phyloP scores from a whole-genome alignment of 2,888 invertebrate genomes.

The Xylocampa areola region DNA sequence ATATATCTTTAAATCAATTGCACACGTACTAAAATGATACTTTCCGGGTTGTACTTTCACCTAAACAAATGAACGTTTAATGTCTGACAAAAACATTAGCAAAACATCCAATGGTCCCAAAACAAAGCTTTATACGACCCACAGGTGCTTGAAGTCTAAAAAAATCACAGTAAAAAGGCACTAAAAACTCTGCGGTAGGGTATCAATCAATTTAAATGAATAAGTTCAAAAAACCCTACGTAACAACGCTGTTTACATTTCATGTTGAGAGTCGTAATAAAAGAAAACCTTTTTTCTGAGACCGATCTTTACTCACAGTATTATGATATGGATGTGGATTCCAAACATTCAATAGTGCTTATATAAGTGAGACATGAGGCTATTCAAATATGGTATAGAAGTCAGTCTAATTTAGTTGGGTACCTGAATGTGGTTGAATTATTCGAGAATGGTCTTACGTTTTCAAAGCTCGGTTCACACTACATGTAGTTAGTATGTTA shows the following conservation, averaged over 20 bases:
- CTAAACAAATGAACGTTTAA: constrained; percentile 18
- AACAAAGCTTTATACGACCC: constrained; percentile 35
- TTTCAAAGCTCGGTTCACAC: constrained; percentile 1
- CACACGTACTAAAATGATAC: not conserved
- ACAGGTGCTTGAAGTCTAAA: constrained; percentile 29
- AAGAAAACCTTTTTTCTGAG: constrained; percentile 27
- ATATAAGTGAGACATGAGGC: constrained; percentile 1
- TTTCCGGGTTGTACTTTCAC: constrained; percentile 5
- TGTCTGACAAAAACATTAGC: constrained; percentile 23
- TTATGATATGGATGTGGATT: constrained; percentile 13
- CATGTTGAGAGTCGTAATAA: constrained; percentile 23
- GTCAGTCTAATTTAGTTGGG: constrained; percentile 14
- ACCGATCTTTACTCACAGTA: constrained; percentile 16
- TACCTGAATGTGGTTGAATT: constrained; percentile 17
- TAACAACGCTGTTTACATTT: constrained; percentile 22
- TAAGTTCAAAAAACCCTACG: constrained; percentile 3
- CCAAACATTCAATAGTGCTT: constrained; percentile 33
- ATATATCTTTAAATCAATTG: too few species aligned
- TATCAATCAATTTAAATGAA: constrained; percentile 40
- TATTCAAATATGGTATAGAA: constrained; percentile 17
- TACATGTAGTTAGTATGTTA: too few species aligned
- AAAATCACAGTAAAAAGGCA: constrained; percentile 25
- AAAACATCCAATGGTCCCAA: constrained; percentile 23
- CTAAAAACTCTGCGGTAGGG: constrained; percentile 24
- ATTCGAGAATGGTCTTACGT: constrained; percentile 18